Conservation (phyloP, 2,113 vertebrate genomes). For the Rhinolophus ferrumequinum region DNA sequence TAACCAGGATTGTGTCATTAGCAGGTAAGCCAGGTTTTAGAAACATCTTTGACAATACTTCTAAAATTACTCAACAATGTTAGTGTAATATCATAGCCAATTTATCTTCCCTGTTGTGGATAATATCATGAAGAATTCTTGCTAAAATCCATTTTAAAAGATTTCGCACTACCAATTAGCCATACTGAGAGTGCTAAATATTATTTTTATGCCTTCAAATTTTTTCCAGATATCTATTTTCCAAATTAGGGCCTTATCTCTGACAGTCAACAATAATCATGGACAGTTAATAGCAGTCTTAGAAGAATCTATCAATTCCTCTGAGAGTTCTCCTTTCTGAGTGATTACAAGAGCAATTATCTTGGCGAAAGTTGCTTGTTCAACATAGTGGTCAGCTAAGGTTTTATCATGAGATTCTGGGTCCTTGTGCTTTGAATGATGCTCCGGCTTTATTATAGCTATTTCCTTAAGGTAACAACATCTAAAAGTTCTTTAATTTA, state of each 20-base stretch:
- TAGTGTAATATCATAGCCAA: background rate
- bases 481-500: background rate
- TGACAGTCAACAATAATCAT: background rate
- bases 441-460: background rate
- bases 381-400: background rate
- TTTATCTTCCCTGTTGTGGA: background rate
- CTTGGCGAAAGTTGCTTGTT: slow-evolving; percentile 28
- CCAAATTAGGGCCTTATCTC: slow-evolving; percentile 27
- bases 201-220: slow-evolving; percentile 23
- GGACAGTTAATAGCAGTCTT: background rate
- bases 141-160: slow-evolving; percentile 36
- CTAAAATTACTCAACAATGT: background rate
- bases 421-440: background rate
- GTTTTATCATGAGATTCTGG: slow-evolving; percentile 7
- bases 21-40: background rate
- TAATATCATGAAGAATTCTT: slow-evolving; percentile 4
- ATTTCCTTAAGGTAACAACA: background rate
- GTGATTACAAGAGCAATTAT: slow-evolving; percentile 15
- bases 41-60: slow-evolving; percentile 12
- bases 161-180: background rate
- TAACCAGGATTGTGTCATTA: background rate
- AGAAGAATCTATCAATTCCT: slow-evolving; percentile 36
- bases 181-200: background rate
- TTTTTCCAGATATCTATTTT: slow-evolving; percentile 40
- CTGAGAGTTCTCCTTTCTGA: slow-evolving; percentile 7